phyloP scores from a whole-genome alignment of 2,797 vertebrate genomes.

The Poeciliopsis paucimaculata region DNA sequence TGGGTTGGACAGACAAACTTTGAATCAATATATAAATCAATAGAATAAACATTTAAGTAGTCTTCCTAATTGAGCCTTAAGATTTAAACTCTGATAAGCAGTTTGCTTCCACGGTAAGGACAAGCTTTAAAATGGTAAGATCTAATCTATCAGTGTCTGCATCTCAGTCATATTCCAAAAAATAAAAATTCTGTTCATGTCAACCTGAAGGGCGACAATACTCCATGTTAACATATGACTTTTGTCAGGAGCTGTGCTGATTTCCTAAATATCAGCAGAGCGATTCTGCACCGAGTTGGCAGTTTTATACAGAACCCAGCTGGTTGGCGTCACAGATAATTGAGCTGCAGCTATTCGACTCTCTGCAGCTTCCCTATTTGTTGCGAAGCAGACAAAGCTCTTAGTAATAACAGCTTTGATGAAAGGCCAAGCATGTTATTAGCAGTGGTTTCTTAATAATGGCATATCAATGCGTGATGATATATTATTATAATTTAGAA shows the following conservation, averaged over 20 bases:
- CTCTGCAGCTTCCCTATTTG: slow-evolving; percentile 39
- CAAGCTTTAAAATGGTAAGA: background rate
- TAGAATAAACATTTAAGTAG: background rate
- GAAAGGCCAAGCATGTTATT: slow-evolving; percentile 42
- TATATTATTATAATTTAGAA: slow-evolving; percentile 11
- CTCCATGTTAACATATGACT: slow-evolving; percentile 10
- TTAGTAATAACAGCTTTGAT: slow-evolving; percentile 47
- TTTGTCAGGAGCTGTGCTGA: background rate
- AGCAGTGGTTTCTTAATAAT: slow-evolving; percentile 44
- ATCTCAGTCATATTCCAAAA: background rate
- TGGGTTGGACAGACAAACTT: background rate
- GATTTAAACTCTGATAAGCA: background rate
- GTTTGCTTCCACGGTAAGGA: background rate
- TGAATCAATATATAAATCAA: background rate
- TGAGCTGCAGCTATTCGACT: slow-evolving; percentile 43
- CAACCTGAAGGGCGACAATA: background rate
- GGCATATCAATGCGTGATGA: slow-evolving; percentile 20
- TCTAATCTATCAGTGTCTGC: background rate
- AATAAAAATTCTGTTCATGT: background rate
- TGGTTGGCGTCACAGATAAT: slow-evolving; percentile 49
- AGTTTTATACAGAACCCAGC: slow-evolving; percentile 34
- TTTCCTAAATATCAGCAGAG: slow-evolving; percentile 17
- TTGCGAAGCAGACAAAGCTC: slow-evolving; percentile 45
- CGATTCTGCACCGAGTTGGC: slow-evolving; percentile 11
- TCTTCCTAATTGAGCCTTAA: slow-evolving; percentile 5